Base-by-base conservation (phyloP, 2,113 vertebrate species). In the Percina caprodes region DNA sequence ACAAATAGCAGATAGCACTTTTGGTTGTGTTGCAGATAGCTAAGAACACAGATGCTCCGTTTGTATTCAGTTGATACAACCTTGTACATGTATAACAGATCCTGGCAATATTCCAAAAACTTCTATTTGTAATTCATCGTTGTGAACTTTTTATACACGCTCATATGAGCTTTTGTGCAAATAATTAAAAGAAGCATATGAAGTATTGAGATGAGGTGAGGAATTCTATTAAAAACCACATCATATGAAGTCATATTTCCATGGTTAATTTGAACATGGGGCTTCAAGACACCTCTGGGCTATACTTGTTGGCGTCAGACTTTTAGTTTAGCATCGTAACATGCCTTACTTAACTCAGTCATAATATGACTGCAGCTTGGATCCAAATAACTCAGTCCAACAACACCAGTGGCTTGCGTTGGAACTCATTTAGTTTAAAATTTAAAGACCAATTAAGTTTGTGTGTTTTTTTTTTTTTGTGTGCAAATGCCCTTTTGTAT, bases 301-400 rank as follows among this genome's bases (percentile, higher is more conserved):
- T 62, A 8, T 60, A 67, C 78, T 80, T 66, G 72, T 88, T 89
- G 87, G 85, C 51, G 5, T 81, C 84, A 33, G 77, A 11, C 73
- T 62, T 81, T 73, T 63, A 59, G 79, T 84, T 86, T 11, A 54
- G 14, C 62, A 45, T 68, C 30, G 45, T 90, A 79, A 84, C 83
- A 83, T 79, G 86, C 84, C 49, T 69, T 63, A 79, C 81, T 90
- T 77, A 78, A 83, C 86, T 61, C 77, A 63, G 80, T 82, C 85
- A 88, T 85, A 84, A 86, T 89, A 78, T 77, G 14, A 83, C 84
- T 83, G 61, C 48, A 55, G 48, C 77, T 80, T 70, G 42, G 16
- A 52, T 81, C 72, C 62, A 83, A 76, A 82, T 88, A n/a, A 66
- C 72, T 88, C 7, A 58, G 12, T 48, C 69, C 79, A 81, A 77